Evolutionary conservation across 2,797 vertebrate species (phyloP), one percentile per base, ranked within the genome.

Genomic region (Poecilia velifera): DNA sequence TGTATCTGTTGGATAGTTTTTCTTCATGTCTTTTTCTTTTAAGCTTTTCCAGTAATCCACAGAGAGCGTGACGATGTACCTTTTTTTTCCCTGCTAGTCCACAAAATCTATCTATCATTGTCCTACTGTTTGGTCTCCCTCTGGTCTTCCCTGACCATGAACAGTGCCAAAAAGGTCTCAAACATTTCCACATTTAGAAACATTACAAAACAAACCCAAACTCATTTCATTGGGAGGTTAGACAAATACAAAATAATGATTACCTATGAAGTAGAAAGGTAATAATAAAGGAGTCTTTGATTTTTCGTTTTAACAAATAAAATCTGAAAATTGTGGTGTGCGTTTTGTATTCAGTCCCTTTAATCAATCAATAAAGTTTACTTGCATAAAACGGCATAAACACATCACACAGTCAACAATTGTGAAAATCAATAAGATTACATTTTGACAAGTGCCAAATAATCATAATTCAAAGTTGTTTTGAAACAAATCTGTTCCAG

Each of bases 11-110:
- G 76, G 64, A 49, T 72, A 36, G 82, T 68, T 85, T 86, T 79
- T 79, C 78, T 85, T 91, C 83, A 73, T 91, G 82, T 83, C 71
- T 82, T 74, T 28, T 53, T 75, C 36, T 72, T 82, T 76, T 78
- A 20, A 13, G 64, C 51, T 75, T 49, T 81, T 81, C 51, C 49
- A 47, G 70, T 83, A 84, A 84, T 85, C 85, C 77, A 77, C 62
- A 66, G 46, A 25, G 71, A 70, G 68, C 46, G 72, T 78, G 75
- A 12, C 57, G 47, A 74, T 80, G 59, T 78, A 81, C 41, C 43
- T 62, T 79, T 79, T 76, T 45, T 77, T 78, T 64, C 13, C 66
- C 43, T 72, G 13, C 77, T 47, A 45, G 34, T 72, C 71, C 55
- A 1, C 59, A n/a, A 53, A 34, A 25, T 18, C 51, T 78, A 3